These are phyloP conservation scores for Cataglyphis cursor DNA, from an alignment of 2,888 invertebrate species.

Conservation along the genomic window DNA sequence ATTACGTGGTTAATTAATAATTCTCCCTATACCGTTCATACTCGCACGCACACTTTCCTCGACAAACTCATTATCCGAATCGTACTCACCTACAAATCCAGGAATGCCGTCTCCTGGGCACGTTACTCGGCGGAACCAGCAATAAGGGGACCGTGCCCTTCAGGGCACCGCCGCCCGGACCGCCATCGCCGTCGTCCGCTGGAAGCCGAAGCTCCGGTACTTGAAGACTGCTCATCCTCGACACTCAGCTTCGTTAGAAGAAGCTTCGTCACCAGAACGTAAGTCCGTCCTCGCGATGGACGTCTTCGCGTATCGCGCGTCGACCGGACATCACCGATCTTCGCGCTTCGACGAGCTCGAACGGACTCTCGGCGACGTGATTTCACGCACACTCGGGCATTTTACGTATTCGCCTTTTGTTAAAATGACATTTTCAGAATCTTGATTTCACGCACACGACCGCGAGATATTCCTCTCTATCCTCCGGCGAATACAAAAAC, in stretches of 20 bases:
- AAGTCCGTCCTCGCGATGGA: conserved; percentile 49
- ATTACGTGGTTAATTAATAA: conserved; percentile 34
- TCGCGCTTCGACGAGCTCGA: conserved; percentile 14
- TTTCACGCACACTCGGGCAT: conserved; percentile 29
- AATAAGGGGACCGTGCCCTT: conserved; percentile 80
- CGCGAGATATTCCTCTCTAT: conserved; percentile 9
- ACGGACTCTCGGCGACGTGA: not conserved
- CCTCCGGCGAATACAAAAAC: conserved; percentile 7
- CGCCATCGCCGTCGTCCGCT: conserved; percentile 87
- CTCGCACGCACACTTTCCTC: not conserved
- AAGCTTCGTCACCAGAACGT: conserved; percentile 66
- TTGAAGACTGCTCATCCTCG: conserved; percentile 88
- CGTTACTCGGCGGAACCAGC: conserved; percentile 88
- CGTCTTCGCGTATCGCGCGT: conserved; percentile 49
- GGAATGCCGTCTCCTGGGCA: conserved; percentile 91
- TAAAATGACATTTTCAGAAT: not conserved
- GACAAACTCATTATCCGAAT: not conserved
- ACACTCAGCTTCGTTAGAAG: conserved; percentile 27
- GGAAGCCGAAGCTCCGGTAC: conserved; percentile 91
- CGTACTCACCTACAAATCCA: conserved; percentile 92
- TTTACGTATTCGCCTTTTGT: conserved; percentile 7
- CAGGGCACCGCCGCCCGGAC: conserved; percentile 52
- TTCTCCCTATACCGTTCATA: conserved; percentile 5
- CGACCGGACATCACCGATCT: conserved; percentile 61
- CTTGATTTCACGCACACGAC: conserved; percentile 2